Conservation (phyloP, 2,888 invertebrate genomes). For the Meteorus cinctellus region DNA sequence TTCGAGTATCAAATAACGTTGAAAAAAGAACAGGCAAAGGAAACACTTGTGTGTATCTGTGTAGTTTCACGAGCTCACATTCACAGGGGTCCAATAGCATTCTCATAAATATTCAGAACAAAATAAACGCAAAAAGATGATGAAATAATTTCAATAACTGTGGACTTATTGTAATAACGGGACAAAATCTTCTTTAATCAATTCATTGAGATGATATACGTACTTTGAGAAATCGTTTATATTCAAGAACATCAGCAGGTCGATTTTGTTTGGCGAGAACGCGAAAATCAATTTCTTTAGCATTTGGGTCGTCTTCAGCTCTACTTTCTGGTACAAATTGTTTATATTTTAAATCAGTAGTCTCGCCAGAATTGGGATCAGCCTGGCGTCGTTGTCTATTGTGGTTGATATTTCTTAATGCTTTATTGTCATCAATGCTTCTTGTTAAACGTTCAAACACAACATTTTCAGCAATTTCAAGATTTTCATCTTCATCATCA, state of each 20-base stretch:
- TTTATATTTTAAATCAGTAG: conserved; percentile 51
- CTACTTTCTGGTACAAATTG: conserved; percentile 52
- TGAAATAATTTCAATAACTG: background rate
- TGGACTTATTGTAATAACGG: background rate
- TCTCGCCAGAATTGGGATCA: conserved; percentile 31
- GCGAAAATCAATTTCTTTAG: conserved; percentile 62
- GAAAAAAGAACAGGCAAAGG: background rate
- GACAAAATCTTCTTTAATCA: background rate
- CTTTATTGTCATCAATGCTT: conserved; percentile 56
- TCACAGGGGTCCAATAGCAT: no score
- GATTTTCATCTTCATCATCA: conserved; percentile 59
- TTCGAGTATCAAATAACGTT: background rate
- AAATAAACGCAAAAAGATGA: background rate
- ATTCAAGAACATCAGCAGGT: conserved; percentile 64
- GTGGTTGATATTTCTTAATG: conserved; percentile 16
- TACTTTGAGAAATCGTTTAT: conserved; percentile 65
- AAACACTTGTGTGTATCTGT: no score
- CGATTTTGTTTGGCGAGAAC: conserved; percentile 62
- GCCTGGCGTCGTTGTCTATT: conserved; percentile 53
- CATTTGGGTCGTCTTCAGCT: conserved; percentile 50
- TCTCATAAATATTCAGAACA: background rate
- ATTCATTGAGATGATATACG: conserved; percentile 42
- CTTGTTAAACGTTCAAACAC: conserved; percentile 67
- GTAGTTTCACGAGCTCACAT: no score
- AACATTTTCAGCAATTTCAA: conserved; percentile 67